Evolutionary conservation across 2,797 vertebrate genomes (phyloP).

Genomic region (Onychomys leucogaster): DNA sequence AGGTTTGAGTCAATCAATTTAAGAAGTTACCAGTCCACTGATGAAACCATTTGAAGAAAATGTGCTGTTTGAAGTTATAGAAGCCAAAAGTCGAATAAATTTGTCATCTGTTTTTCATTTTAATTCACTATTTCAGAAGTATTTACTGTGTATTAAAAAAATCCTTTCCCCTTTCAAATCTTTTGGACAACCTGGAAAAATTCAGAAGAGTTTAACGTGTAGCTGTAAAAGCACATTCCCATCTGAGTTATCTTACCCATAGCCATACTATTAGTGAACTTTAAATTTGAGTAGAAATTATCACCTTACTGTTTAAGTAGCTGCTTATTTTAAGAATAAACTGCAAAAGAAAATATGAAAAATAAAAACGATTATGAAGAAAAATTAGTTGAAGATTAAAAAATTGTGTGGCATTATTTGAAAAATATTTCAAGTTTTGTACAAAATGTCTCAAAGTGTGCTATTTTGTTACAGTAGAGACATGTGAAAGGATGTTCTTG

Average conservation of each 20-base stretch:
- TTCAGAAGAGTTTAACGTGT: constrained; percentile 68
- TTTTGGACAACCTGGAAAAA: constrained; percentile 80
- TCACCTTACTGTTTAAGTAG: constrained; percentile 41
- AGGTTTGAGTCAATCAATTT: constrained; percentile 79
- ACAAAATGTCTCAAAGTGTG: not conserved
- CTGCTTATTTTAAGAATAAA: constrained; percentile 36
- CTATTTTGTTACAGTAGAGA: not conserved
- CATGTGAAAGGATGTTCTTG: not conserved
- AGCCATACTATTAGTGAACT: constrained; percentile 48
- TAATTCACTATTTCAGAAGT: constrained; percentile 82
- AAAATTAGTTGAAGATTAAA: not conserved
- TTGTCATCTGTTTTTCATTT: constrained; percentile 84
- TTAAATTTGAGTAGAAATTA: constrained; percentile 51
- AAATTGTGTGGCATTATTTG: not conserved
- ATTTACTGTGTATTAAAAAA: constrained; percentile 81
- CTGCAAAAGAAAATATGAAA: not conserved
- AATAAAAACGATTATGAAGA: constrained; percentile 17
- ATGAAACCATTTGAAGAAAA: constrained; percentile 84
- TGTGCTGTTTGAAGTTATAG: constrained; percentile 83
- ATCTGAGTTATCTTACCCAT: constrained; percentile 51
- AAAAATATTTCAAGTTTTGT: constrained; percentile 39
- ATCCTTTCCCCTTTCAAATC: constrained; percentile 79
- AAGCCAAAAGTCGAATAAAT: constrained; percentile 81
- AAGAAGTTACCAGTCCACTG: constrained; percentile 79
- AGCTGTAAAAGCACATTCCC: constrained; percentile 68